Base-by-base conservation (phyloP, 2,888 invertebrate genomes). In the Homarus gammarus region DNA sequence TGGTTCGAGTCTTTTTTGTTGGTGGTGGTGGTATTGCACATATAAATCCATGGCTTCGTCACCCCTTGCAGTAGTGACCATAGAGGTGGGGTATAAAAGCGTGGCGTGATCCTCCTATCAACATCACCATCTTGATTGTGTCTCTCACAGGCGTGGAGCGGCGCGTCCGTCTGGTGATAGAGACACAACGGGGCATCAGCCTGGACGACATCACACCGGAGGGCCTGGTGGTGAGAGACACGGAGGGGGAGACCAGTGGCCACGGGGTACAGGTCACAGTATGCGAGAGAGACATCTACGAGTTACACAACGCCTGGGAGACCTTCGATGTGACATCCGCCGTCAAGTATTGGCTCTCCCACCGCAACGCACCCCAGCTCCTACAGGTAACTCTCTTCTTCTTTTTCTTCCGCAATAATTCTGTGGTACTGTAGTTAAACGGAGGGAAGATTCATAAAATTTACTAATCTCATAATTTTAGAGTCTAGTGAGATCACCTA, bases 291-390 rank as follows among this genome's bases (percentile, higher is more conserved):
- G 85, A 89, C 38, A 56, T 89, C 22, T 89, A 89, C 73, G 85
- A 89, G 22, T 64, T 56, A 10, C 84, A 89, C 36, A 89, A 85
- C 49, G 84, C 81, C 44, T 89, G 89, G 89, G 89, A 89, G 33
- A 89, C 89, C n/a, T 89, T 89, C 31, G 84, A 89, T 36, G 89
- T 89, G 5, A 89, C 89, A 18, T 72, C 40, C 3, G 89, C 89
- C 1, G 73, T 89, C 64, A 84, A 70, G 61, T 70, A 89, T 64
- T 89, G 89, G 89, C 64, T 85, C 22, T 15, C 44, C 18, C 84
- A 85, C 36, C 89, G 56, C 22, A 10, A 44, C 18, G 8, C n/a
- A 27, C 81, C 81, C 8, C 89, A 89, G 64, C 18, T 84, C 22
- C 73, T 89, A 10, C 84, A 89, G 89, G 89, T 89, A 72, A 18